Evolutionary conservation across 2,797 vertebrate genomes (phyloP), one percentile per base, ranked within the genome.

Genomic region (Pteronotus mesoamericanus): DNA sequence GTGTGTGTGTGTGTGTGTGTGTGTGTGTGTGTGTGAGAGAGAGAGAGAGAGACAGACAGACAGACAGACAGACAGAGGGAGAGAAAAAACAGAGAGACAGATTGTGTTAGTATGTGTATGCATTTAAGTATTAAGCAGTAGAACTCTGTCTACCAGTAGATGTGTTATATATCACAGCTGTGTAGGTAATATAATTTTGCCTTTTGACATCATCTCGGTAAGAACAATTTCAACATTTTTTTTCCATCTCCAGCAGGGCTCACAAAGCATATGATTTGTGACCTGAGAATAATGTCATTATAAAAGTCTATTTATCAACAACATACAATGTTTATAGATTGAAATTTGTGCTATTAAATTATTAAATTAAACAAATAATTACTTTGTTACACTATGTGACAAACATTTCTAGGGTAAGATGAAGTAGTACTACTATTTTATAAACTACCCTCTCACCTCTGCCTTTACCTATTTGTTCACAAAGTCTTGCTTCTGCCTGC

Each of bases 301-400:
- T 88, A 92, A 95, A 91, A 24, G 22, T 68, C 32, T 68, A 75
- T 75, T 91, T 86, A 86, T 34, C 80, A 86, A 32, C 71, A 51
- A 80, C 37, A 69, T 51, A 69, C 12, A 86, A 39, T 69, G 22
- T 80, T 10, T 92, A 44, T 71, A 66, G 46, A 86, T 39, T 51
- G 39, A 82, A 78, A 78, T 94, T 82, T 92, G n/a, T 92, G 68
- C 46, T 32, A 86, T 53, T 79, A 92, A 89, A 89, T 94, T 95
- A 69, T 69, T 85, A 82, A 61, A 34, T 90, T 55, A 42, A 75
- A 68, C 48, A 88, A 46, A 88, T 51, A 94, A 78, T 93, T 96
- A 68, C 26, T 86, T 14, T 8, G 1, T 64, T 86, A n/a, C 37
- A 55, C 14, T 46, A 22, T 82, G 26, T 68, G 29, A 10, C 46